Base-by-base conservation (phyloP, 2,113 vertebrate species). In the Elephas maximus region DNA sequence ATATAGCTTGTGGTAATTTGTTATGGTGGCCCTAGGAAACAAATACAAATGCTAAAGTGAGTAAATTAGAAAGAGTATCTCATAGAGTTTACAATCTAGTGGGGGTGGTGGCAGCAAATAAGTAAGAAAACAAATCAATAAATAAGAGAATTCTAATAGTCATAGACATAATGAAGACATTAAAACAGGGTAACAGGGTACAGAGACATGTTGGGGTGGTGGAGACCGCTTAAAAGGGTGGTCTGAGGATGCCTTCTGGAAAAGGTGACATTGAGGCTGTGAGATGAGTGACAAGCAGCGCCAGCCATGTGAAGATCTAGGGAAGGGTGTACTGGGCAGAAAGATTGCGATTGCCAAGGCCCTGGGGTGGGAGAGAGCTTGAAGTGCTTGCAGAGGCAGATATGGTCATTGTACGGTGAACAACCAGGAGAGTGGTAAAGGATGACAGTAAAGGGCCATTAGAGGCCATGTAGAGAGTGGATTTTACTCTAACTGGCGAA, bases 321-420 rank as follows among this genome's bases (percentile, higher is more conserved):
- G 26, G 33, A 84, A 83, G 37, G 30, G 17, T 62, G 30, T 28
- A 44, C 26, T n/a, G 23, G 69, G 9, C 28, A 17, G 76, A 78
- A 78, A 79, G 51, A 80, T 0, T 6, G 76, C 21, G 4, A 17
- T 8, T 41, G 44, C 51, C 30, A 63, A 73, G 33, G 6, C 53
- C 48, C 53, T 7, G 57, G 33, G 26, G 79, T 26, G 69, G 37
- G 62, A 57, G 21, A 10, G 20, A 90, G 33, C 86, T 69, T 45
- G 9, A 11, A 28, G 30, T 2, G 1, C 1, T 6, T 17, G 21
- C 26, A 67, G 21, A 33, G 28, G 51, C 28, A 48, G 28, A 0
- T 0, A 0, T 5, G 67, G 21, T 11, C 0, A 15, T 21, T 76
- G 73, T 3, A 2, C 9, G 4, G 65, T 23, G 3, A 87, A 44